Conservation (phyloP, 2,888 invertebrate species). For the Didymodactylos carnosus region DNA sequence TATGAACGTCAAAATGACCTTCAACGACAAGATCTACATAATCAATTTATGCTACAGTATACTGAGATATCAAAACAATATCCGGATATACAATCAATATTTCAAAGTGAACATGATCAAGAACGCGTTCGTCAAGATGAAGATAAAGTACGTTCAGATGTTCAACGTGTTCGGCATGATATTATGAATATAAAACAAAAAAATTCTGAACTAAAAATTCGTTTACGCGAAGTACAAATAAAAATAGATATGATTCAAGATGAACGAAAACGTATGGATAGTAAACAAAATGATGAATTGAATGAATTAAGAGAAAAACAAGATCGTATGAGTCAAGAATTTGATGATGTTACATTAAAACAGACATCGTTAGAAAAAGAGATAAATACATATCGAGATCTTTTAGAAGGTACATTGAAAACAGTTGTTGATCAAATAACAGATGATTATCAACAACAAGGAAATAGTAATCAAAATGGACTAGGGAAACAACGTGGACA, state of each 20-base stretch:
- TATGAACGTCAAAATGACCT: slow-evolving; percentile 5
- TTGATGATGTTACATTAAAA: slow-evolving; percentile 32
- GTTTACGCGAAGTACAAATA: slow-evolving; percentile 6
- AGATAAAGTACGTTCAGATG: neutral
- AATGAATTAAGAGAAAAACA: slow-evolving; percentile 4
- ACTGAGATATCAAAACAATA: neutral
- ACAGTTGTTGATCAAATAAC: neutral
- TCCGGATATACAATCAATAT: neutral
- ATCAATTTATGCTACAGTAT: slow-evolving; percentile 1
- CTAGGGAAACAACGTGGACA: too few species aligned
- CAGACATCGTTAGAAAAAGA: slow-evolving; percentile 40
- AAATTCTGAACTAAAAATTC: slow-evolving; percentile 4
- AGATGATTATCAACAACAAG: too few species aligned
- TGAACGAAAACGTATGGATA: neutral
- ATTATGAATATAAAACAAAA: slow-evolving; percentile 1
- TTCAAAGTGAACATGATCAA: slow-evolving; percentile 1
- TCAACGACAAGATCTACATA: slow-evolving; percentile 6
- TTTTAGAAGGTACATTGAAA: slow-evolving; percentile 33
- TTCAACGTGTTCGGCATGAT: slow-evolving; percentile 2
- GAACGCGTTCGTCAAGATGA: slow-evolving; percentile 8
- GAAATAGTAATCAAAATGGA: too few species aligned
- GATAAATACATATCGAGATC: slow-evolving; percentile 40
- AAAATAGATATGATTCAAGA: neutral
- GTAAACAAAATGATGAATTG: neutral
- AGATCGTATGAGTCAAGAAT: slow-evolving; percentile 1